Percentiles rank a stretch among this genome's conserved stretches.
phyloP scores from a whole-genome alignment of 2,113 vertebrate genomes.

The Anthoscopus minutus region DNA sequence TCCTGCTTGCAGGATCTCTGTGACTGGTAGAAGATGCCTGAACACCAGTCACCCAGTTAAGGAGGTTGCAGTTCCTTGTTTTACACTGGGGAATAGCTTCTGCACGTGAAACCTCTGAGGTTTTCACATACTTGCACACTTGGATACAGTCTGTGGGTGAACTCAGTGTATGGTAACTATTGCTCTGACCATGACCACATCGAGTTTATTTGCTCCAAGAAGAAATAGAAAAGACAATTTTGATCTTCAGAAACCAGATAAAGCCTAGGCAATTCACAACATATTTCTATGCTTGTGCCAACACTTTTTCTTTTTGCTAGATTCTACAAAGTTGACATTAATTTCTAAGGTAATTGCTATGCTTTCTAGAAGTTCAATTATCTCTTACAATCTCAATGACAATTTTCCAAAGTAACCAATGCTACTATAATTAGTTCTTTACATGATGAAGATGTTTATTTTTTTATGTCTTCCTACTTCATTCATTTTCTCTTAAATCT shows the following conservation, averaged over 20 bases:
- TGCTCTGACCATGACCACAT: neutral
- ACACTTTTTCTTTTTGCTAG: neutral
- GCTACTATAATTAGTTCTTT: neutral
- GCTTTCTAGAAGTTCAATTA: neutral
- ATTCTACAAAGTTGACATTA: neutral
- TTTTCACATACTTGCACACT: neutral
- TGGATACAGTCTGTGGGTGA: neutral
- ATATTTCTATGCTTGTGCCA: neutral
- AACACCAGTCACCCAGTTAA: neutral
- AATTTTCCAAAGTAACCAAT: neutral
- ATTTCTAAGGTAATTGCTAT: neutral
- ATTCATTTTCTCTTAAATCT: neutral
- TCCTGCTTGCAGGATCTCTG: neutral
- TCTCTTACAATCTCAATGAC: neutral
- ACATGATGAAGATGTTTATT: neutral
- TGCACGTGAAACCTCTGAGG: neutral
- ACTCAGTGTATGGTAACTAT: neutral
- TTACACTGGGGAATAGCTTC: neutral
- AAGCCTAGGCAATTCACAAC: neutral
- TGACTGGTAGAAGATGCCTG: neutral
- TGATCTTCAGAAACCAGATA: neutral
- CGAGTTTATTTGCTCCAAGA: neutral
- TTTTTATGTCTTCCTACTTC: neutral
- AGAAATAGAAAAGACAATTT: neutral
- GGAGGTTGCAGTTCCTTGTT: neutral